These are phyloP conservation scores for Heliconius himera DNA, from an alignment of 1,140 invertebrate species.

Conservation along the genomic window DNA sequence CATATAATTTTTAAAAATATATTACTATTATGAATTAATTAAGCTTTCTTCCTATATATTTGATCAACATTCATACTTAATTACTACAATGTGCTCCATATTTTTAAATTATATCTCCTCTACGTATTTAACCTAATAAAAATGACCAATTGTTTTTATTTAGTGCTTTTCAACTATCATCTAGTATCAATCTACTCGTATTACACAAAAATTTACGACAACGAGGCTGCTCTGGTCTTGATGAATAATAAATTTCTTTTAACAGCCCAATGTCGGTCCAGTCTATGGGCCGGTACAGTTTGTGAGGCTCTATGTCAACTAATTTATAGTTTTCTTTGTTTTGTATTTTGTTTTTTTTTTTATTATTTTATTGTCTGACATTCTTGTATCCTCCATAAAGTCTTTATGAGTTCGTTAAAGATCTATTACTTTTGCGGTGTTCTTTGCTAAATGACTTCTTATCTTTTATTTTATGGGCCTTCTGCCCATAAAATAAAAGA, in stretches of 20 bases:
- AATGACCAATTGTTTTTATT: conserved; percentile 67
- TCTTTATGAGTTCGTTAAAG: conserved; percentile 43
- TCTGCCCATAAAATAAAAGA: no score
- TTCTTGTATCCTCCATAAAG: conserved; percentile 31
- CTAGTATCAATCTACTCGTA: conserved; percentile 68
- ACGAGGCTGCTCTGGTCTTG: conserved; percentile 59
- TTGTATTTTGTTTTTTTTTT: conserved; percentile 48
- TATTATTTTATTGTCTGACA: conserved; percentile 50
- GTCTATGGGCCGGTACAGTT: conserved; percentile 45
- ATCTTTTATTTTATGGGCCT: conserved; percentile 24
- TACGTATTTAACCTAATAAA: conserved; percentile 41
- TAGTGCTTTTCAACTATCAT: conserved; percentile 58
- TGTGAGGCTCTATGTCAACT: conserved; percentile 56
- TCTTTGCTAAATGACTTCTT: conserved; percentile 37
- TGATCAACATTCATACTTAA: no score
- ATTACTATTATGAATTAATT: no score
- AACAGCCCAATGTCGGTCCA: conserved; percentile 58
- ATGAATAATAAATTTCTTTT: conserved; percentile 74
- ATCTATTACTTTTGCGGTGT: conserved; percentile 41
- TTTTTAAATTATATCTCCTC: neutral
- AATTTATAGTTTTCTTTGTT: conserved; percentile 68
- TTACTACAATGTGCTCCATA: neutral
- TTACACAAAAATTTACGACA: conserved; percentile 74
- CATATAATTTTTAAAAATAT: no score
- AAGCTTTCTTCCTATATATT: no score